These are phyloP conservation scores for Potorous gilbertii DNA, from an alignment of 2,797 vertebrate genomes.

Conservation along the genomic window DNA sequence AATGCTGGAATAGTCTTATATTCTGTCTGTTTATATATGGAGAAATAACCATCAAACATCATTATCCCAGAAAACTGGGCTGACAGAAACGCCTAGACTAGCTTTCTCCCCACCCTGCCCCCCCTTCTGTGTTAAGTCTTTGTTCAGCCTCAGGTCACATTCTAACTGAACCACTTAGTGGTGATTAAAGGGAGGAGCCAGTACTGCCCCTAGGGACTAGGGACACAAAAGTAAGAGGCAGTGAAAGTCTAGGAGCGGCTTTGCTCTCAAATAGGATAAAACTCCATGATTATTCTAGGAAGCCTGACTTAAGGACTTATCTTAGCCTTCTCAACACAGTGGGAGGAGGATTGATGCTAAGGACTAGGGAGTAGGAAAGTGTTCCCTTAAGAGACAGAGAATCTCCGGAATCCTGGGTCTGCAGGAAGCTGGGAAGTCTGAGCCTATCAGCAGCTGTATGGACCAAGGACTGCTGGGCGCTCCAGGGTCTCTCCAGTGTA, in stretches of 20 bases:
- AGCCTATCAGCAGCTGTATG: neutral
- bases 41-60: slow-evolving; percentile 7
- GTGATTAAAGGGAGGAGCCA: slow-evolving; percentile 61
- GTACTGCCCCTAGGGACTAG: neutral
- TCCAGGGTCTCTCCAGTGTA: neutral
- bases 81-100: slow-evolving; percentile 37
- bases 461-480: neutral
- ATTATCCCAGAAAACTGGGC: slow-evolving; percentile 42
- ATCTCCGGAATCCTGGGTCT: neutral
- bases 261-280: neutral
- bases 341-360: neutral
- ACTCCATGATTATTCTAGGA: neutral
- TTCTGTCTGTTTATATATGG: neutral
- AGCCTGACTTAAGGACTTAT: neutral
- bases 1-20: neutral
- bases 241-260: neutral
- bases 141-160: slow-evolving; percentile 70
- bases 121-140: slow-evolving; percentile 68
- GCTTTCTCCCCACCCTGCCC: neutral
- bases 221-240: neutral
- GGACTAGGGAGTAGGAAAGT: neutral
- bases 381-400: neutral
- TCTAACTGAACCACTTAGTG: slow-evolving; percentile 67
- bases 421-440: neutral
- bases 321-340: neutral